Conservation (phyloP, 2,113 vertebrate genomes). For the Cephalopholis sonnerati region DNA sequence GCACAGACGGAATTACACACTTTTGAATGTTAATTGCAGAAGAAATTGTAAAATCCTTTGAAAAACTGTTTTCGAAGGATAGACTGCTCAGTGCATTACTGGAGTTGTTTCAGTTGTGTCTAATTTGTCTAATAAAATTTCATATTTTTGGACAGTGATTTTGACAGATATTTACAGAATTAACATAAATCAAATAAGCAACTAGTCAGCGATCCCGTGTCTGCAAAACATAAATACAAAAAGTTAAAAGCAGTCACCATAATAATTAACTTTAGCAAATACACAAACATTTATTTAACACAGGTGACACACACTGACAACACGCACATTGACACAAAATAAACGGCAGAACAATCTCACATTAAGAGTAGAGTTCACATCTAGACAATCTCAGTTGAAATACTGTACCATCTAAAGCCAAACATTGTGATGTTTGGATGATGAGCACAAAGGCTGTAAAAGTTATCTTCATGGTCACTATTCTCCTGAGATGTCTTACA, state of each 20-base stretch:
- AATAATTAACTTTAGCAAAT: not conserved
- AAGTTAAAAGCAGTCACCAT: not conserved
- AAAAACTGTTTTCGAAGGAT: not conserved
- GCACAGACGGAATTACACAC: not conserved
- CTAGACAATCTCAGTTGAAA: not conserved
- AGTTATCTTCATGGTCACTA: conserved; percentile 26
- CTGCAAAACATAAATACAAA: not conserved
- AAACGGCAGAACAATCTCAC: not conserved
- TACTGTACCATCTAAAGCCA: conserved; percentile 55
- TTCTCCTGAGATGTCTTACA: not conserved
- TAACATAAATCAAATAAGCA: not conserved
- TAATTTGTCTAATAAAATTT: not conserved
- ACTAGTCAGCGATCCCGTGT: not conserved
- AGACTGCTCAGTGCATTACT: not conserved
- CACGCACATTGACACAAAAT: too few relatives aligned
- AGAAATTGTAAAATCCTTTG: not conserved
- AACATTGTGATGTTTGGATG: conserved; percentile 38
- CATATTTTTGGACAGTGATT: not conserved
- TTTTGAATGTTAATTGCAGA: not conserved
- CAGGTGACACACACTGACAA: not conserved
- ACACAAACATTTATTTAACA: not conserved
- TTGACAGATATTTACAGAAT: too few relatives aligned
- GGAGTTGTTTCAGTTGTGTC: not conserved
- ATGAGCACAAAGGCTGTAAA: conserved; percentile 43
- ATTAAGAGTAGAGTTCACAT: not conserved